Base-by-base conservation (phyloP, 2,888 invertebrate genomes). In the Lepidocyrtoides sp. region DNA sequence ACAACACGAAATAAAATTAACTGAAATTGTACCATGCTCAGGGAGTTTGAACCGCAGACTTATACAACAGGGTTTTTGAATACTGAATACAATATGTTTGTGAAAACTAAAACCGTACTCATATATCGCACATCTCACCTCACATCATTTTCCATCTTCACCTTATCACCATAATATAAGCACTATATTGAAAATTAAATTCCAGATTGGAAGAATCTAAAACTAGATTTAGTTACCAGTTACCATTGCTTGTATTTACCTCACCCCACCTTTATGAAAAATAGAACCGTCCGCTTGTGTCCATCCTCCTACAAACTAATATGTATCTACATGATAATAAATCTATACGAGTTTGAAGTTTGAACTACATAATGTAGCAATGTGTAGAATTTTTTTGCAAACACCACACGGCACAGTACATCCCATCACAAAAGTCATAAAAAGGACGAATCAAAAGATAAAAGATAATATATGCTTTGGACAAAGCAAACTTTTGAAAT, bases 201-300 rank as follows among this genome's bases (percentile, higher is more conserved):
- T 48, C 32, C 51, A 79, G 29, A 51, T 54, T 79, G 79, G 79
- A 54, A 79, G 54, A 79, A 54, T 79, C 79, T 79, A 79, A 51
- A 29, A 41, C n/a, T 14, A 5, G n/a, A n/a, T 51, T 20, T 54
- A 10, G 2, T 36, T 32, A 7, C 32, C 20, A 79, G 29, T 1
- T 54, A 5, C 54, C n/a, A n/a, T n/a, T n/a, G n/a, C n/a, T n/a
- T n/a, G n/a, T n/a, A n/a, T 79, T n/a, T 79, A 79, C 79, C 79
- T 79, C 20, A 20, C 44, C 5, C 51, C 51, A 20, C 7, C 10
- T 3, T 20, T 8, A 20, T 20, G 60, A 32, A 32, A 57, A 81
- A 36, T 81, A 60, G 81, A 81, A 81, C 60, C 81, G 57, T 81
- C 81, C 77, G 20, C n/a, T n/a, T n/a, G n/a, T n/a, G n/a, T 41